Percentiles rank a stretch among this genome's conserved stretches.
Conservation (phyloP, 2,888 invertebrate genomes). For the Apocheima hispidaria region DNA sequence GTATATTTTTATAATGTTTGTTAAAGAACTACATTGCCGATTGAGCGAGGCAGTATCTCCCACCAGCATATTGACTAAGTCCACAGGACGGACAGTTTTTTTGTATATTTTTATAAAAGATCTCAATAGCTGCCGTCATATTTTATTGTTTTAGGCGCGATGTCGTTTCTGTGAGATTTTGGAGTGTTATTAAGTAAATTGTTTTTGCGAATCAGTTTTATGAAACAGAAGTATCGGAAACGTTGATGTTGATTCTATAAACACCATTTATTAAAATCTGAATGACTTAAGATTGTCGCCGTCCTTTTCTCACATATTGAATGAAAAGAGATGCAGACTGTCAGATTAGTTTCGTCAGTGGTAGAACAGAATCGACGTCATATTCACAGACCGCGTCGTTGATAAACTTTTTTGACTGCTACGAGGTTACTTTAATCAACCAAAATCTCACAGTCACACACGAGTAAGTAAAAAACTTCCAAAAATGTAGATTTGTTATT, state of each 20-base stretch:
- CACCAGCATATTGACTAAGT: slow-evolving; percentile 77
- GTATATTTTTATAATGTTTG: slow-evolving; percentile 61
- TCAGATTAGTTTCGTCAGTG: too few species aligned
- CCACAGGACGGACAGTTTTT: slow-evolving; percentile 65
- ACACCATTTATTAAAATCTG: too few species aligned
- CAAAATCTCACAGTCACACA: slow-evolving; percentile 44
- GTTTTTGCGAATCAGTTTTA: background rate
- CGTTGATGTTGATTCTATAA: too few species aligned
- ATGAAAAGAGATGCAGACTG: too few species aligned
- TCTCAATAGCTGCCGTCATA: slow-evolving; percentile 76
- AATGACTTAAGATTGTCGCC: too few species aligned
- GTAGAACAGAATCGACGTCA: background rate
- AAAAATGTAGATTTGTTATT: slow-evolving; percentile 52
- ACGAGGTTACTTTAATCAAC: background rate
- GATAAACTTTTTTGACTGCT: background rate
- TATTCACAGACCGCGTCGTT: background rate
- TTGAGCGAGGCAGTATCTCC: slow-evolving; percentile 77
- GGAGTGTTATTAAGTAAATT: slow-evolving; percentile 1
- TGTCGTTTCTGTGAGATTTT: slow-evolving; percentile 54
- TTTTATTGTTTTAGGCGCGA: slow-evolving; percentile 55
- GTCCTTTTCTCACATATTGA: too few species aligned
- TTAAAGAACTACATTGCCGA: slow-evolving; percentile 78
- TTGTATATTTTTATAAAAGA: slow-evolving; percentile 73
- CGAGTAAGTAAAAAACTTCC: slow-evolving; percentile 50
- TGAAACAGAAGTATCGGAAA: too few species aligned